Evolutionary conservation across 2,797 vertebrate genomes (phyloP), one percentile per base, ranked within the genome.

Genomic region (Mormyrus hasselquistii): DNA sequence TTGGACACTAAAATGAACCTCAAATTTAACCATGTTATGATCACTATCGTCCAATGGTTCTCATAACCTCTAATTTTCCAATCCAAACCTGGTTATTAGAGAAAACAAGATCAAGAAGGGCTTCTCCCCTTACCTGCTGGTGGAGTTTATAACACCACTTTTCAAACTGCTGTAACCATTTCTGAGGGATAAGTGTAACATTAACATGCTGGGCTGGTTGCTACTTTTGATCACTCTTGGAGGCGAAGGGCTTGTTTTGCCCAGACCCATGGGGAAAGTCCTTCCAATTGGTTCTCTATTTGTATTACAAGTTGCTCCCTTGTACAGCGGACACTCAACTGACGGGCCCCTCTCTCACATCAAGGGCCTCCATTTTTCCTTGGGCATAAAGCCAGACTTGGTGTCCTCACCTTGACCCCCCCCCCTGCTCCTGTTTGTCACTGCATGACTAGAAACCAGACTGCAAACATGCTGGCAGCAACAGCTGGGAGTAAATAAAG

Each of bases 381-480:
- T 73, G 65, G 65, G 12, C 4, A 16, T 73, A 22, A 73, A 29
- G 22, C 65, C 65, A 73, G 65, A 4, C 65, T 73, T 38, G n/a
- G 22, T 73, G 65, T 10, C 12, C 82, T 47, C 82, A 7, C n/a
- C 1, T 29, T 86, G 90, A 59, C 87, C 88, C 89, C 88, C 89
- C 41, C 89, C 41, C 2, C n/a, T 55, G 53, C 53, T 19, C 53
- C 53, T 55, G 55, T 89, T 89, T 47, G 10, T 29, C 41, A 87
- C 10, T 87, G 86, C 85, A 2, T 9, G 90, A 25, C 57, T 29
- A n/a, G 55, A 82, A 59, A 88, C 89, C 90, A 82, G 76, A 34
- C 9, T 14, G 65, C 65, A 25, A 25, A 34, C 65, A 34, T 10
- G 9, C 25, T 12, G 22, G 25, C 65, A 69, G 25, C 65, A 34